Percentiles rank a stretch among this genome's conserved stretches.
Evolutionary conservation across 2,888 invertebrate genomes (phyloP).

Genomic region (Calliopum simillimum): DNA sequence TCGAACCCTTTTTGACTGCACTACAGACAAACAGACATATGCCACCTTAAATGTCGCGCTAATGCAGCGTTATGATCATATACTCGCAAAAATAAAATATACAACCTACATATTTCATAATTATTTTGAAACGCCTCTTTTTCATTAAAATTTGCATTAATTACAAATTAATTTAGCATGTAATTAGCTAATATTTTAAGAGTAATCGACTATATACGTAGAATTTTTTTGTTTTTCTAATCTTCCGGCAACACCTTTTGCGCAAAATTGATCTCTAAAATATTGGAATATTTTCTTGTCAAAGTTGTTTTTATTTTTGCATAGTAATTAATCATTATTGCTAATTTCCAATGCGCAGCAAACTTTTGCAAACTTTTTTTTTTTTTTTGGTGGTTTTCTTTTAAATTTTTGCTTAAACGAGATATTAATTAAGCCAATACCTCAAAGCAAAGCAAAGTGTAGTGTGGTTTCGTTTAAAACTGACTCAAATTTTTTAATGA

Average conservation of each 20-base stretch:
- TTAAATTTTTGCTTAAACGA: conserved; percentile 4
- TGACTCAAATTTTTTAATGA: not conserved
- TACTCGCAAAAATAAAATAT: too few species aligned
- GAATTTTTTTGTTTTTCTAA: not conserved
- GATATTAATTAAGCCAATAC: not conserved
- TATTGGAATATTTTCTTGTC: not conserved
- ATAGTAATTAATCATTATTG: conserved; percentile 19
- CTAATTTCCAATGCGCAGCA: not conserved
- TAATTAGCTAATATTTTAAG: conserved; percentile 56
- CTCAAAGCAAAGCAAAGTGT: too few species aligned
- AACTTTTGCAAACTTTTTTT: not conserved
- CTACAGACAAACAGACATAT: too few species aligned
- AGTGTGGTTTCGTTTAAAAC: too few species aligned
- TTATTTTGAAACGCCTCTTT: not conserved
- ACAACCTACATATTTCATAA: too few species aligned
- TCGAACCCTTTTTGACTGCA: too few species aligned
- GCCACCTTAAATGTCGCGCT: too few species aligned
- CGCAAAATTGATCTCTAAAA: conserved; percentile 13
- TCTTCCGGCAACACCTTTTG: conserved; percentile 40
- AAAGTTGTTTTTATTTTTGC: not conserved
- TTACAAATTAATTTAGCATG: conserved; percentile 60
- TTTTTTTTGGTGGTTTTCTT: not conserved
- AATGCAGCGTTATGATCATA: too few species aligned
- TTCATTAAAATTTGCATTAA: conserved; percentile 45
- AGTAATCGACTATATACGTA: not conserved